Conservation (phyloP, 2,888 invertebrate genomes). For the Catocala sponsa region DNA sequence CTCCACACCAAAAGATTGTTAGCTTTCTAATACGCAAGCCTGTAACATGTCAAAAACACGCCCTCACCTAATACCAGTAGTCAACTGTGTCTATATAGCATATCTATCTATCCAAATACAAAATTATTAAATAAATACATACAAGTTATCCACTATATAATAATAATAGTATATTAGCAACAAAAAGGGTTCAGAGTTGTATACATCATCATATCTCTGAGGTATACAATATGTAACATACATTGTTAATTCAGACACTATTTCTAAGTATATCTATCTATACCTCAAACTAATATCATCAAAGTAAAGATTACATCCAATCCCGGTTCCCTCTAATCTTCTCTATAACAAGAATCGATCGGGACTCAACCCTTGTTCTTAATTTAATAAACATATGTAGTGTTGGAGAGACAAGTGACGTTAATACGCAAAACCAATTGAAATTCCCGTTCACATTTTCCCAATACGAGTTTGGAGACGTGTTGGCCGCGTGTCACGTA, state of each 20-base stretch:
- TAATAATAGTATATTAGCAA: no score
- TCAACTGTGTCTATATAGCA: no score
- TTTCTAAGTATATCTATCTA: neutral
- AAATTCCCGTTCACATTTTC: conserved; percentile 73
- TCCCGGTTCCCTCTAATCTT: conserved; percentile 14
- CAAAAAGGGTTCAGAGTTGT: no score
- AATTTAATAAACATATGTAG: conserved; percentile 48
- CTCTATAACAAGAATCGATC: conserved; percentile 28
- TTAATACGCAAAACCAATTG: conserved; percentile 73
- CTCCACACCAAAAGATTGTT: no score
- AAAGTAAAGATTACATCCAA: conserved; percentile 30
- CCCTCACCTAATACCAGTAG: no score
- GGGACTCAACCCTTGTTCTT: conserved; percentile 24
- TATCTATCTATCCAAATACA: no score
- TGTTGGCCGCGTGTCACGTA: conserved; percentile 62
- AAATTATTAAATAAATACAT: no score
- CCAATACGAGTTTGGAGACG: conserved; percentile 68
- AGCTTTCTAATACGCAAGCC: no score
- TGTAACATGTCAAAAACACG: no score
- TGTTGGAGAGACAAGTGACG: conserved; percentile 57
- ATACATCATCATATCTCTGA: no score
- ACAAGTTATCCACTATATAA: no score
- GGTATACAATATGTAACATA: no score
- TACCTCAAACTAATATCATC: conserved; percentile 32
- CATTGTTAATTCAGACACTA: neutral